Evolutionary conservation across 2,113 vertebrate species (phyloP).

Genomic region (Prolemur simus): DNA sequence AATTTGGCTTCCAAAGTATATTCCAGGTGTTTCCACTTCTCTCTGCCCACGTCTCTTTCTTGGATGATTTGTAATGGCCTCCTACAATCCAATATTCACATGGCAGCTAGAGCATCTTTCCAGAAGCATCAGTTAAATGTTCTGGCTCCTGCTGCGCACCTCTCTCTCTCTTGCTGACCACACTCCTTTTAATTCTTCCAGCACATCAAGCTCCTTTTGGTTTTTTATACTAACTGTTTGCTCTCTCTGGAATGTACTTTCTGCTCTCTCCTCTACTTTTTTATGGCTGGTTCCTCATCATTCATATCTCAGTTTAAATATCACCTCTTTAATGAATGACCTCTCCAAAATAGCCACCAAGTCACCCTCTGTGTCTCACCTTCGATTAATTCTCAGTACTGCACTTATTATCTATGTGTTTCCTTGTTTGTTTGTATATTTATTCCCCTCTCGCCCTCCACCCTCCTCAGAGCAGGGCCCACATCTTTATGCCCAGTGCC

Average conservation of each 20-base stretch:
- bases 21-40: not conserved
- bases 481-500: not conserved
- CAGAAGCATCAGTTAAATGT: not conserved
- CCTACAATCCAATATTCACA: not conserved
- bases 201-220: not conserved
- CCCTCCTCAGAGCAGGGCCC: not conserved
- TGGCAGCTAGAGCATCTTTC: not conserved
- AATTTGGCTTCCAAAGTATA: not conserved
- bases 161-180: not conserved
- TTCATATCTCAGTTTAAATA: conserved; percentile 7
- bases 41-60: not conserved
- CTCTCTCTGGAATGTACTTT: conserved; percentile 16
- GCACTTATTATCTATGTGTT: not conserved
- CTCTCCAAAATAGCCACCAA: not conserved
- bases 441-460: not conserved
- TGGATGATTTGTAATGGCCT: not conserved
- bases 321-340: not conserved
- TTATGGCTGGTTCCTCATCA: not conserved
- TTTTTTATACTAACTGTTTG: not conserved
- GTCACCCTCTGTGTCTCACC: not conserved
- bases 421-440: not conserved
- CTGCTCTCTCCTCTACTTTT: not conserved
- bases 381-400: not conserved
- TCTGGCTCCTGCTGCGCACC: too few relatives aligned
- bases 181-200: not conserved